Evolutionary conservation across 2,888 invertebrate genomes (phyloP), one percentile per base, ranked within the genome.

Genomic region (Cephus sareptanus): DNA sequence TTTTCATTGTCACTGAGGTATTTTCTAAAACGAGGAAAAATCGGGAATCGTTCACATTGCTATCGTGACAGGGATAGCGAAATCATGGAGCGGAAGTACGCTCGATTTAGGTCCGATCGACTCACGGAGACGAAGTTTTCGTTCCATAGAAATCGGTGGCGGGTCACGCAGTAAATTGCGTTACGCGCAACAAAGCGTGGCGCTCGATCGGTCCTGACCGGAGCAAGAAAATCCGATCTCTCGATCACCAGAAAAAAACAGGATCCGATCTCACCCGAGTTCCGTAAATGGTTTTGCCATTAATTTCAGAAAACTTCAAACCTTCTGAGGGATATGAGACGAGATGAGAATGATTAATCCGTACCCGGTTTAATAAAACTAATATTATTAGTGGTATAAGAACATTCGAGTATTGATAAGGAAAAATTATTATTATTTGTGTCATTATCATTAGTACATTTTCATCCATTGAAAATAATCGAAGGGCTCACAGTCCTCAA

Each of bases 61-160:
- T 23, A 56, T 75, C 33, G 11, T n/a, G 30, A 11, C n/a, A 35
- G 34, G 35, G n/a, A 70, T 30, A 37, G 31, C 34, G 37, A 77
- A 73, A 76, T 76, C 34, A 56, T 12, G 35, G 69, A 76, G 73
- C 76, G 79, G 79, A 81, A 74, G 73, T 71, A 23, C 75, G 77
- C 69, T 74, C 73, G 75, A 79, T 82, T 82, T 81, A 81, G 79
- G 76, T 74, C 79, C 70, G 77, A 73, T 76, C 78, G 79, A 79
- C 75, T 40, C 37, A 69, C 76, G 79, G 77, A 76, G 79, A 81
- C 75, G 79, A 71, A 68, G 74, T 30, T 56, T 69, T 74, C 76
- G 33, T 75, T 73, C 78, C 79, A 69, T 79, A 35, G 76, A 79
- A 75, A 78, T 73, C 79, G 37, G 34, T 23, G 34, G 56, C 34